Percentiles rank a stretch among this genome's conserved stretches.
Evolutionary conservation across 2,797 vertebrate genomes (phyloP).

Genomic region (Limosa lapponica): DNA sequence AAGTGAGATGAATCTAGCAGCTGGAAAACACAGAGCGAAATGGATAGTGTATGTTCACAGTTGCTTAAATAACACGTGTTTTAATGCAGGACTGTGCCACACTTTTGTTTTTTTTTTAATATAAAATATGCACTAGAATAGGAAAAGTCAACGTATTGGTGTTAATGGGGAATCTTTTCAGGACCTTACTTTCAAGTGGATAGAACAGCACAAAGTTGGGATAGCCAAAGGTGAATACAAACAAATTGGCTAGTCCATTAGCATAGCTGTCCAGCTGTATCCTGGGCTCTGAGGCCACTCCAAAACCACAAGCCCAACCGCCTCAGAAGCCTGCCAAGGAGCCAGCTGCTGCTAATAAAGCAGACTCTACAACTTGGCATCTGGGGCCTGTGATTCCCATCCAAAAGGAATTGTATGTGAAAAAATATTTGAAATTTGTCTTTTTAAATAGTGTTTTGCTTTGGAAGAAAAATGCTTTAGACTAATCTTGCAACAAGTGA

Average conservation of each 20-base stretch:
- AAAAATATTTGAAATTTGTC: constrained; percentile 73
- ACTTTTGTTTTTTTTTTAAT: neutral
- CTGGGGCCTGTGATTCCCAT: constrained; percentile 39
- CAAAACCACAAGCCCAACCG: constrained; percentile 66
- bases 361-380: constrained; percentile 70
- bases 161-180: constrained; percentile 52
- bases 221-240: constrained; percentile 64
- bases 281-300: constrained; percentile 59
- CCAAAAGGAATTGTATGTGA: constrained; percentile 66
- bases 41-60: neutral
- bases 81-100: constrained; percentile 21
- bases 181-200: constrained; percentile 64
- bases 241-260: constrained; percentile 63
- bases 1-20: constrained; percentile 32
- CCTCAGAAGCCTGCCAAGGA: constrained; percentile 65
- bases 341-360: constrained; percentile 73
- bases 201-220: constrained; percentile 70
- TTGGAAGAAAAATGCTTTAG: constrained; percentile 49
- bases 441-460: constrained; percentile 67
- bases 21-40: neutral
- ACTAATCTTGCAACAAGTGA: constrained; percentile 22
- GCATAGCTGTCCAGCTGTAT: constrained; percentile 56
- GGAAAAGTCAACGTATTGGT: constrained; percentile 10
- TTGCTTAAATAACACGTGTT: constrained; percentile 48
- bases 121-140: constrained; percentile 11